A percentile compares a stretch with the other conserved stretches of the same genome.
phyloP scores from a whole-genome alignment of 2,113 vertebrate genomes.

The Proterorhinus semilunaris region DNA sequence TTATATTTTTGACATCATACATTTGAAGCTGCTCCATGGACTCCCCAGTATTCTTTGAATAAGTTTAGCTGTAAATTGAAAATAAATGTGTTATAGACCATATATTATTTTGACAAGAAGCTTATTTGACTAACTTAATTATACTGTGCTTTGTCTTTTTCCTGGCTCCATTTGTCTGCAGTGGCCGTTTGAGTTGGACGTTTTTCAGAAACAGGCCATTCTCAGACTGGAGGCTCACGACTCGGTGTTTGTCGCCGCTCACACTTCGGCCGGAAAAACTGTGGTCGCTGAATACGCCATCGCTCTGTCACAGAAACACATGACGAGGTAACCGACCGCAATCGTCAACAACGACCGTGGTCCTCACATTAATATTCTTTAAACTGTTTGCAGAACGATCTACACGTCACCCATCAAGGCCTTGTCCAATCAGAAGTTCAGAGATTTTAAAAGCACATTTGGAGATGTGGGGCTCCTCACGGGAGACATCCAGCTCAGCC shows the following conservation, averaged over 20 bases:
- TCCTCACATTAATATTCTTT: not conserved
- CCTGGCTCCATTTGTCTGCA: conserved; percentile 40
- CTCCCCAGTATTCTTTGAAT: too few species aligned
- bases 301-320: conserved; percentile 90
- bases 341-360: not conserved
- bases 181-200: conserved; percentile 90
- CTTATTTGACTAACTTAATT: too few species aligned
- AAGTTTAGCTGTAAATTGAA: too few species aligned
- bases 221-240: conserved; percentile 85
- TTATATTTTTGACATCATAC: too few species aligned
- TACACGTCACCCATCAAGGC: conserved; percentile 95
- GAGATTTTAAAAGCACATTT: conserved; percentile 89
- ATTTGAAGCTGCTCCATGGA: too few species aligned
- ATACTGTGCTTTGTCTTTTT: too few species aligned
- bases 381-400: conserved; percentile 76
- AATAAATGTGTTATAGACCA: too few species aligned
- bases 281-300: conserved; percentile 93
- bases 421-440: conserved; percentile 93
- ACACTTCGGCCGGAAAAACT: conserved; percentile 91
- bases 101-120: too few species aligned
- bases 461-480: conserved; percentile 89
- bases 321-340: conserved; percentile 81
- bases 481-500: conserved; percentile 87
- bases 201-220: conserved; percentile 92
- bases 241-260: conserved; percentile 88